phyloP scores from a whole-genome alignment of 2,888 invertebrate genomes.

The Pristionchus fissidentatus region DNA sequence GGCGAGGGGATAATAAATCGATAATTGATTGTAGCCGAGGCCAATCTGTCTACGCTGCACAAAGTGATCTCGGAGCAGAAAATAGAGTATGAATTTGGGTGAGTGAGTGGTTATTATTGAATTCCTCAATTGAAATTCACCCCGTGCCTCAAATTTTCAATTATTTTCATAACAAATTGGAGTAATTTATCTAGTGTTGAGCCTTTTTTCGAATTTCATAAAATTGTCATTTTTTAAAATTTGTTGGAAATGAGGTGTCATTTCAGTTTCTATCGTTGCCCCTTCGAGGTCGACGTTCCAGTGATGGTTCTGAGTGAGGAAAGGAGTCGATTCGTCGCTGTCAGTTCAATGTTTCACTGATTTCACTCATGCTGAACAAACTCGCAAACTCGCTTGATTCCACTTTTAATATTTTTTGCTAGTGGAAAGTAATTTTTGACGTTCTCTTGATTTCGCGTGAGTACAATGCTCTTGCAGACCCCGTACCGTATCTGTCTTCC shows the following conservation, averaged over 20 bases:
- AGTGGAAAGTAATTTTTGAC: neutral
- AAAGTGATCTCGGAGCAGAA: slow-evolving; percentile 39
- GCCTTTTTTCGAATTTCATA: neutral
- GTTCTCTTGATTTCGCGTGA: too few species aligned
- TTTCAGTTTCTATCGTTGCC: slow-evolving; percentile 17
- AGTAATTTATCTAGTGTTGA: neutral
- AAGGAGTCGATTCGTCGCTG: slow-evolving; percentile 11
- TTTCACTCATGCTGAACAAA: neutral
- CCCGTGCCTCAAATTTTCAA: neutral
- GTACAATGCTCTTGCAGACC: neutral
- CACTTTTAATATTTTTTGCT: too few species aligned
- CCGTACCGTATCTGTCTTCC: slow-evolving; percentile 43
- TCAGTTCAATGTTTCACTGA: neutral
- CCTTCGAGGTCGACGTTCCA: slow-evolving; percentile 32
- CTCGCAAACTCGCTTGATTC: too few species aligned
- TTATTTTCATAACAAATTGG: neutral
- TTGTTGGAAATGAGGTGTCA: too few species aligned
- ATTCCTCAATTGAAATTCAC: neutral
- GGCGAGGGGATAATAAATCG: neutral
- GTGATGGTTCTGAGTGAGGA: slow-evolving; percentile 41
- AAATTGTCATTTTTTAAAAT: neutral
- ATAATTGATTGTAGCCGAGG: slow-evolving; percentile 24
- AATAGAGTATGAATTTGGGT: slow-evolving; percentile 41
- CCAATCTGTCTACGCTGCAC: slow-evolving; percentile 24
- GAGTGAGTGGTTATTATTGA: neutral